Conservation (phyloP, 1,140 invertebrate species). For the Plectrocnemia conspersa region DNA sequence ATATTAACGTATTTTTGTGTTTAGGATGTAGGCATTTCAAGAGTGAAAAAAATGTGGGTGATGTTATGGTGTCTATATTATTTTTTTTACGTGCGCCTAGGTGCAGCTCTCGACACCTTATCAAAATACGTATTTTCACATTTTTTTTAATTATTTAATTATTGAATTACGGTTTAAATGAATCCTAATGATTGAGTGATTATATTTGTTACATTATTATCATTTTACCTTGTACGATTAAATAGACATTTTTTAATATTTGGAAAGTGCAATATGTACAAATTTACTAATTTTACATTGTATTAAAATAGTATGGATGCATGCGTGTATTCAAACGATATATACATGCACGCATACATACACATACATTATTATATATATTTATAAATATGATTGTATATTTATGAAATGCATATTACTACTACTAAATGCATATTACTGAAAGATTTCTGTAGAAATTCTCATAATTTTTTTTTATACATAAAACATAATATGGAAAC, state of each 20-base stretch:
- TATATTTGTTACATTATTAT: constrained; percentile 32
- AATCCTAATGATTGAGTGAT: constrained; percentile 30
- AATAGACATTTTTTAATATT: constrained; percentile 40
- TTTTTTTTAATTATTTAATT: constrained; percentile 27
- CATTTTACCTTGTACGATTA: constrained; percentile 33
- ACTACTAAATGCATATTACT: constrained; percentile 35
- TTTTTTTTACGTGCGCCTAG: no score
- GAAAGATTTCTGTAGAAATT: constrained; percentile 37
- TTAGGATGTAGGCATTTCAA: constrained; percentile 18
- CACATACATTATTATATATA: no score
- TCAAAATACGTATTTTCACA: constrained; percentile 17
- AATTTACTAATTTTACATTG: constrained; percentile 49
- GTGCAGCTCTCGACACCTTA: neutral
- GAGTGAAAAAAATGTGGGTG: constrained; percentile 10
- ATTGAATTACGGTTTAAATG: constrained; percentile 19
- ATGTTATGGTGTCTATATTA: no score
- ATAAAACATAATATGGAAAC: constrained; percentile 36
- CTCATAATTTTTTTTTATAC: constrained; percentile 37
- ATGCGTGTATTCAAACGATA: no score
- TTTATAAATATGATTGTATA: constrained; percentile 47
- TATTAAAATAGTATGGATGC: constrained; percentile 34
- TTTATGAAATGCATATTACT: constrained; percentile 38
- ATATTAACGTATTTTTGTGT: constrained; percentile 21
- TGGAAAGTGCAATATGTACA: constrained; percentile 51
- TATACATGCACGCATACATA: no score